These are phyloP conservation scores for Channa maculata DNA, from an alignment of 2,113 vertebrate genomes.

Conservation along the genomic window DNA sequence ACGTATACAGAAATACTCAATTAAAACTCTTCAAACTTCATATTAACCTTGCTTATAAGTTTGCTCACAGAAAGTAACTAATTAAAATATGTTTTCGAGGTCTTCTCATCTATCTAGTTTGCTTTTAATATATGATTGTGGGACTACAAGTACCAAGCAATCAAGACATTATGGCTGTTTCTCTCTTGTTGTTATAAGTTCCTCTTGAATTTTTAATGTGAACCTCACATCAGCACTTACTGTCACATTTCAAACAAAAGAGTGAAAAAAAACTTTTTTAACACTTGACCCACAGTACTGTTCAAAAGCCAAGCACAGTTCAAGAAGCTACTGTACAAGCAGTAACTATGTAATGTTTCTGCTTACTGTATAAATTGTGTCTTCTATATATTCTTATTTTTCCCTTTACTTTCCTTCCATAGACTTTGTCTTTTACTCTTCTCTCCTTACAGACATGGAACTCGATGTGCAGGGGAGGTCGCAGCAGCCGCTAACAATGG, in stretches of 20 bases:
- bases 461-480: conserved; percentile 95
- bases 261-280: conserved; percentile 34
- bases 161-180: too few species aligned
- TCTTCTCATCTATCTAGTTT: background rate
- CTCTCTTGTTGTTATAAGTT: background rate
- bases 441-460: conserved; percentile 87
- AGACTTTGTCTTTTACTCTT: conserved; percentile 11
- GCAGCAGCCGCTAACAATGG: conserved; percentile 93
- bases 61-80: background rate
- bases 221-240: background rate
- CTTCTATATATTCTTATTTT: background rate
- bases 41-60: too few species aligned
- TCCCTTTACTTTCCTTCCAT: background rate
- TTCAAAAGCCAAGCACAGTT: conserved; percentile 22
- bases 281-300: conserved; percentile 13
- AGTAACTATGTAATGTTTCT: background rate
- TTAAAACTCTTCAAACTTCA: background rate
- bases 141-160: background rate
- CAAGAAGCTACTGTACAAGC: too few species aligned
- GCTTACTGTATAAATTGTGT: background rate
- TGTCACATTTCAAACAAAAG: background rate
- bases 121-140: background rate
- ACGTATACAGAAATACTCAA: background rate
- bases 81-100: background rate
- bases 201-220: background rate